These are phyloP conservation scores for Platyura marginata DNA, from an alignment of 1,140 invertebrate species.

Conservation along the genomic window DNA sequence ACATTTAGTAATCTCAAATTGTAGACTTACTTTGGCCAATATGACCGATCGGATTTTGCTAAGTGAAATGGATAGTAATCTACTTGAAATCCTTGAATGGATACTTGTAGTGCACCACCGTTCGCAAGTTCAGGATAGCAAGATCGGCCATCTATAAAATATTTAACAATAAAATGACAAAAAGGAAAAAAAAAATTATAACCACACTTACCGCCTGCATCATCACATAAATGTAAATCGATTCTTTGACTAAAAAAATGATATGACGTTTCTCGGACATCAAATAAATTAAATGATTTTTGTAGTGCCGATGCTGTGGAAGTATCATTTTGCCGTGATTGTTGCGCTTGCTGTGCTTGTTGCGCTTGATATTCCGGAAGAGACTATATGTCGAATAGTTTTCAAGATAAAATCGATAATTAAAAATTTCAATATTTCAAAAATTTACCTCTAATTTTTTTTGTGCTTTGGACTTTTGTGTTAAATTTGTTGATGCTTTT, in stretches of 20 bases:
- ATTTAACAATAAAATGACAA: neutral
- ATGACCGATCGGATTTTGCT: slow-evolving; percentile 64
- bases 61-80: slow-evolving; percentile 96
- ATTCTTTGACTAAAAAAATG: slow-evolving; percentile 88
- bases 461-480: slow-evolving; percentile 72
- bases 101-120: slow-evolving; percentile 88
- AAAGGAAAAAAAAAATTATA: neutral
- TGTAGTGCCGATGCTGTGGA: slow-evolving; percentile 28
- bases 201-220: slow-evolving; percentile 65
- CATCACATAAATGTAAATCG: slow-evolving; percentile 94
- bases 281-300: slow-evolving; percentile 69
- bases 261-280: slow-evolving; percentile 94
- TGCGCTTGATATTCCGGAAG: slow-evolving; percentile 66
- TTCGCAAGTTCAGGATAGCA: slow-evolving; percentile 65
- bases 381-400: slow-evolving; percentile 27
- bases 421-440: neutral
- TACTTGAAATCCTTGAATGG: slow-evolving; percentile 70
- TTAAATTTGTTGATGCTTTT: slow-evolving; percentile 60
- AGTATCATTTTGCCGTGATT: slow-evolving; percentile 27
- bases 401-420: neutral
- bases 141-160: slow-evolving; percentile 60
- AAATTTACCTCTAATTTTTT: slow-evolving; percentile 63
- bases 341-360: slow-evolving; percentile 37
- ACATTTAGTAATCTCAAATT: neutral
- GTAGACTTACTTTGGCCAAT: slow-evolving; percentile 59